Evolutionary conservation across 2,888 invertebrate genomes (phyloP).

Genomic region (Junonia oenone): DNA sequence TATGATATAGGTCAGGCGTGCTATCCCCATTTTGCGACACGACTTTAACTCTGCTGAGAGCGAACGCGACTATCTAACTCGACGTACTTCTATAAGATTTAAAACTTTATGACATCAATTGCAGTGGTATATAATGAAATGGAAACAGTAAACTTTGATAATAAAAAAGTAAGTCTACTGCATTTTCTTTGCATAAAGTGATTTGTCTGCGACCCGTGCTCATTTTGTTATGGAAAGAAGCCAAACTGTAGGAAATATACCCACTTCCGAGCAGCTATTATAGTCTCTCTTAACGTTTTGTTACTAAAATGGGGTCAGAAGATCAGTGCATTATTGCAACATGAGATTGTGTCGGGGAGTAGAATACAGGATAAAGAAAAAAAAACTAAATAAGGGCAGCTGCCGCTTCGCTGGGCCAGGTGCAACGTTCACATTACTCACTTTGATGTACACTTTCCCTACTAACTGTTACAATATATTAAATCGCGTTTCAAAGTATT

Average conservation of each 20-base stretch:
- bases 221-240: slow-evolving; percentile 31
- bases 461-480: slow-evolving; percentile 2
- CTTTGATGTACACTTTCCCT: slow-evolving; percentile 13
- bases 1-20: slow-evolving; percentile 70
- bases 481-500: background rate
- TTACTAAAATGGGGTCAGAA: slow-evolving; percentile 22
- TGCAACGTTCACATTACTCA: slow-evolving; percentile 14
- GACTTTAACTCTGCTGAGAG: slow-evolving; percentile 31
- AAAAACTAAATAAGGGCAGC: slow-evolving; percentile 17
- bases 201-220: slow-evolving; percentile 13
- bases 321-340: slow-evolving; percentile 19
- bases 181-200: slow-evolving; percentile 3
- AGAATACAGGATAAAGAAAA: slow-evolving; percentile 9
- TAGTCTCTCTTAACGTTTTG: slow-evolving; percentile 12
- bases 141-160: background rate
- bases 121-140: background rate
- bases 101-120: background rate
- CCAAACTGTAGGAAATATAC: slow-evolving; percentile 31
- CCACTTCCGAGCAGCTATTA: slow-evolving; percentile 14
- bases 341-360: slow-evolving; percentile 12
- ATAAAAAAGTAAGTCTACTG: background rate
- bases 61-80: slow-evolving; percentile 14
- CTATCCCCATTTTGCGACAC: slow-evolving; percentile 51
- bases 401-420: slow-evolving; percentile 21
- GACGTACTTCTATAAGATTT: background rate